A percentile compares a stretch with the other conserved stretches of the same genome.
Conservation (phyloP, 2,888 invertebrate species). For the Philereme transversata region DNA sequence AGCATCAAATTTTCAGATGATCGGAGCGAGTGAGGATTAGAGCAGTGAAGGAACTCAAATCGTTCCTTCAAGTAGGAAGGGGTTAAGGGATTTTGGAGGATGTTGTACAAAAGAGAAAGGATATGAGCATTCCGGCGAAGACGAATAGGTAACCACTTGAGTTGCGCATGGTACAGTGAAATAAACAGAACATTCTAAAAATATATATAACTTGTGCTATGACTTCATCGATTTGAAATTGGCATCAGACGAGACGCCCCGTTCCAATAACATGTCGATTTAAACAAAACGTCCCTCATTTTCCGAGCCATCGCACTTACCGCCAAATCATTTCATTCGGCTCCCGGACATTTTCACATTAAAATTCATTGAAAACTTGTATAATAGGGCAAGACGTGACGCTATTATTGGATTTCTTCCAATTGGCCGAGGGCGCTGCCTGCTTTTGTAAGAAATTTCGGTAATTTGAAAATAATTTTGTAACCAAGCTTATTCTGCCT, state of each 20-base stretch:
- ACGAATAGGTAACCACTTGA: too few species aligned
- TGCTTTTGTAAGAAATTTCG: too few species aligned
- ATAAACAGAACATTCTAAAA: not conserved
- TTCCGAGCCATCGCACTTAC: conserved; percentile 21
- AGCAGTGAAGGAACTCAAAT: too few species aligned
- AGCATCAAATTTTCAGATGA: too few species aligned
- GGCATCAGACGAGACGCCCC: conserved; percentile 1
- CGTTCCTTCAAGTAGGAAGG: too few species aligned
- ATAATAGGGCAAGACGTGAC: conserved; percentile 62
- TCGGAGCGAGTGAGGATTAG: too few species aligned
- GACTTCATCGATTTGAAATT: conserved; percentile 10
- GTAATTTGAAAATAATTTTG: too few species aligned
- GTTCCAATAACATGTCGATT: conserved; percentile 9
- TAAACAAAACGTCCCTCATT: conserved; percentile 13
- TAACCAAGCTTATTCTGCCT: too few species aligned
- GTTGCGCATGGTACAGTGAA: not conserved
- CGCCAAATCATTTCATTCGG: conserved; percentile 20
- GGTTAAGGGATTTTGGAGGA: too few species aligned
- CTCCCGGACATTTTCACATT: conserved; percentile 46
- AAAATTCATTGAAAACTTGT: conserved; percentile 71
- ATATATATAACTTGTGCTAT: not conserved
- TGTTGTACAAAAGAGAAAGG: too few species aligned
- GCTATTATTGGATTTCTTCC: conserved; percentile 19
- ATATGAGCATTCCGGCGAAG: too few species aligned
- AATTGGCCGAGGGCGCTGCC: too few species aligned